phyloP scores from a whole-genome alignment of 2,888 invertebrate genomes.

The Lasioglossum villosulum region DNA sequence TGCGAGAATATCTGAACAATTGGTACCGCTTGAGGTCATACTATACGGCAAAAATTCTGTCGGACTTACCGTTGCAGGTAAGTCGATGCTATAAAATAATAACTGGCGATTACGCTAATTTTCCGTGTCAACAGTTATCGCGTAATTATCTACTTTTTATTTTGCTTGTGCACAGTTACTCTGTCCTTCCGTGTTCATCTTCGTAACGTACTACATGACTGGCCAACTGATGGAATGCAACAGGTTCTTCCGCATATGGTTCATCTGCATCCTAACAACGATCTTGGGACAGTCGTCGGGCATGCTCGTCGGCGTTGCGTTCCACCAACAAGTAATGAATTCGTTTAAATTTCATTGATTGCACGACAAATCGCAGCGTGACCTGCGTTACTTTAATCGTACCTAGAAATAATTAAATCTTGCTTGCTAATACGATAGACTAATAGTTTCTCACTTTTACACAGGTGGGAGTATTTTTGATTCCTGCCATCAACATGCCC shows the following conservation, averaged over 20 bases:
- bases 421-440: neutral
- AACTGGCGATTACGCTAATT: neutral
- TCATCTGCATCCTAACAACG: conserved; percentile 88
- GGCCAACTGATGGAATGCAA: conserved; percentile 89
- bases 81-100: neutral
- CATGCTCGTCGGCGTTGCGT: conserved; percentile 90
- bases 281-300: conserved; percentile 92
- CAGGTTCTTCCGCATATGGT: conserved; percentile 88
- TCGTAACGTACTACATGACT: conserved; percentile 92
- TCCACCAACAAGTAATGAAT: conserved; percentile 87
- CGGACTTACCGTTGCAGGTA: conserved; percentile 91
- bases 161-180: too few species aligned
- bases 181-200: conserved; percentile 90
- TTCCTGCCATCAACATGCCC: conserved; percentile 91
- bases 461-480: conserved; percentile 92
- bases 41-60: conserved; percentile 90
- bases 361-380: neutral
- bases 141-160: too few species aligned
- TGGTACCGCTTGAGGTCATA: conserved; percentile 91
- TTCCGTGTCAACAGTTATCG: neutral
- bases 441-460: conserved; percentile 74
- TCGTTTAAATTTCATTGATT: neutral
- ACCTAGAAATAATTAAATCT: neutral
- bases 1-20: conserved; percentile 91
- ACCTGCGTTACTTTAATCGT: neutral